phyloP scores from a whole-genome alignment of 2,797 vertebrate genomes.

The Lithobates sylvaticus region DNA sequence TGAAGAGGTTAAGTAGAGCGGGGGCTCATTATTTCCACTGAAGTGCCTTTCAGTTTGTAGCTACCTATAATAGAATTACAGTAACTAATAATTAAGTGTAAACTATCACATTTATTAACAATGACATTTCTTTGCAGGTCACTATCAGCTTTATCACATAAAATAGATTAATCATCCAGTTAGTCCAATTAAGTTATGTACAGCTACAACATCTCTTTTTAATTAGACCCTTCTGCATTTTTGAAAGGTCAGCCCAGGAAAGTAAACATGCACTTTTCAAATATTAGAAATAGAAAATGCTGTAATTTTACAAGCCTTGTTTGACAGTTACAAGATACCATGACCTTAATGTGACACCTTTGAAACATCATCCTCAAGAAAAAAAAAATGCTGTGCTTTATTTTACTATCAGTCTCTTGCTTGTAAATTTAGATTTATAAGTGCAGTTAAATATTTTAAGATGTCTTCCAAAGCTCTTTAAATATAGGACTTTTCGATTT shows the following conservation, averaged over 20 bases:
- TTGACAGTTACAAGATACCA: constrained; percentile 57
- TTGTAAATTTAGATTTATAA: constrained; percentile 41
- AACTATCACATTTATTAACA: constrained; percentile 56
- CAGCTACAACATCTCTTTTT: constrained; percentile 47
- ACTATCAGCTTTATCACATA: constrained; percentile 54
- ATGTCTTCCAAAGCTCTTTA: background rate
- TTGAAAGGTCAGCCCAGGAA: constrained; percentile 58
- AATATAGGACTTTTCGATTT: constrained; percentile 5
- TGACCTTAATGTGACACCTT: constrained; percentile 57
- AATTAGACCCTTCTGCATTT: constrained; percentile 61
- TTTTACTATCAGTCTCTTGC: constrained; percentile 29
- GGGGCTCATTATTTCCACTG: constrained; percentile 22
- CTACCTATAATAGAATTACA: constrained; percentile 47
- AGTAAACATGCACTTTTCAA: constrained; percentile 61
- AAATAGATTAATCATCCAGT: constrained; percentile 60
- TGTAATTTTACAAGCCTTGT: constrained; percentile 57
- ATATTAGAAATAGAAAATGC: constrained; percentile 54
- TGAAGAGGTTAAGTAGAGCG: constrained; percentile 6
- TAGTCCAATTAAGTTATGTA: constrained; percentile 57
- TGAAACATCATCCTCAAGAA: constrained; percentile 47
- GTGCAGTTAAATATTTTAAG: constrained; percentile 49
- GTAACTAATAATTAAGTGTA: constrained; percentile 59
- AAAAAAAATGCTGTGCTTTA: constrained; percentile 28
- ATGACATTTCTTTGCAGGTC: constrained; percentile 60
- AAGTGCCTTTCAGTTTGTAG: constrained; percentile 7